Evolutionary conservation across 2,888 invertebrate genomes (phyloP).

Genomic region (Phyllotreta striolata): DNA sequence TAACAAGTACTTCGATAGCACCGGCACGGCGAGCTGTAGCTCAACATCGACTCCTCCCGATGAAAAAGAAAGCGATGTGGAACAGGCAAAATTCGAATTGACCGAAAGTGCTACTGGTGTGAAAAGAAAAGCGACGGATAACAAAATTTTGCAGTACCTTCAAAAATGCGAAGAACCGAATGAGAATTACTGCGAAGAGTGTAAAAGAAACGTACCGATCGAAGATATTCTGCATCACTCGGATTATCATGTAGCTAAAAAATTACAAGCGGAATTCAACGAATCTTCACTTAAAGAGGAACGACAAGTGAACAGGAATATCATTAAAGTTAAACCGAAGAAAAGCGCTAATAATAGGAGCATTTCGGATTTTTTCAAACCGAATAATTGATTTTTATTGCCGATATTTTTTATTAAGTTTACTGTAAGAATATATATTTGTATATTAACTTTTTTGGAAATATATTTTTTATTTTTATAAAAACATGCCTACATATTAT

Average conservation of each 20-base stretch:
- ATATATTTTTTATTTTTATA: slow-evolving; percentile 3
- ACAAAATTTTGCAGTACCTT: slow-evolving; percentile 44
- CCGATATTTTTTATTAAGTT: background rate
- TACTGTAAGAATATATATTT: background rate
- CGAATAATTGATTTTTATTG: slow-evolving; percentile 6
- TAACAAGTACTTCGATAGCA: slow-evolving; percentile 45
- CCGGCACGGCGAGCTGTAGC: background rate
- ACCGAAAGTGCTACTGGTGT: background rate
- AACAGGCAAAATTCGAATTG: slow-evolving; percentile 1
- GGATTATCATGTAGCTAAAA: slow-evolving; percentile 86
- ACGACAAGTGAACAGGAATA: background rate
- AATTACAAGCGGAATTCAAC: slow-evolving; percentile 74
- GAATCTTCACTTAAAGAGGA: slow-evolving; percentile 6
- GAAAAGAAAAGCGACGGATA: slow-evolving; percentile 26
- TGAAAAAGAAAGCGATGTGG: background rate
- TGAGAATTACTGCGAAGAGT: slow-evolving; percentile 30
- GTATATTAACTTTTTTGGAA: slow-evolving; percentile 1
- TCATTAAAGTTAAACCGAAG: slow-evolving; percentile 20
- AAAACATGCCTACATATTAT: no score
- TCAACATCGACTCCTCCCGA: slow-evolving; percentile 6
- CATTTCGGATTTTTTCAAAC: slow-evolving; percentile 28
- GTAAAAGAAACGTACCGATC: slow-evolving; percentile 48
- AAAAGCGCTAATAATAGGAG: slow-evolving; percentile 3
- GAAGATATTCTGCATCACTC: slow-evolving; percentile 72
- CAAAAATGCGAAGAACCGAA: slow-evolving; percentile 37